These are phyloP conservation scores for Trisateles emortualis DNA, from an alignment of 2,888 invertebrate species.

Conservation along the genomic window DNA sequence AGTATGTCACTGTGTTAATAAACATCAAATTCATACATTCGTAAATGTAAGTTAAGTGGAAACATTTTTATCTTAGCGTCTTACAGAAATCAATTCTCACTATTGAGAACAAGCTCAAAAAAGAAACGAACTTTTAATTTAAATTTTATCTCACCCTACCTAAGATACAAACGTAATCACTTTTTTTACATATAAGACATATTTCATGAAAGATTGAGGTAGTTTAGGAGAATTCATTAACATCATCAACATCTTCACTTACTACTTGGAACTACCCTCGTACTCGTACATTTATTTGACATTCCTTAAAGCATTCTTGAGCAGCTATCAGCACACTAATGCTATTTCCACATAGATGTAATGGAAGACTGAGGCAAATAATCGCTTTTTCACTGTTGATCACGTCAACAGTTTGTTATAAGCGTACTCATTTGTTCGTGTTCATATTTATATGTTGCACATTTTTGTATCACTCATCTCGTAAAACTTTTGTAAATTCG, in stretches of 20 bases:
- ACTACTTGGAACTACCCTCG: slow-evolving; percentile 26
- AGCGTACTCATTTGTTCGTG: slow-evolving; percentile 58
- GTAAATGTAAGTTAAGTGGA: slow-evolving; percentile 1
- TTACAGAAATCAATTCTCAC: neutral
- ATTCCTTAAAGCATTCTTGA: slow-evolving; percentile 70
- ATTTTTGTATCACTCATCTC: slow-evolving; percentile 12
- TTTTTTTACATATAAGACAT: neutral
- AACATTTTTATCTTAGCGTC: neutral
- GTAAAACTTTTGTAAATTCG: neutral
- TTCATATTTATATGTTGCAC: slow-evolving; percentile 35
- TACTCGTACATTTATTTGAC: slow-evolving; percentile 57
- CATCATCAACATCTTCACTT: neutral
- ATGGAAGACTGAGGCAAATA: slow-evolving; percentile 69
- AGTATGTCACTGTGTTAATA: slow-evolving; percentile 7
- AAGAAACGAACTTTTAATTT: neutral
- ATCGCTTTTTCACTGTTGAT: slow-evolving; percentile 79
- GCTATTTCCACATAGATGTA: slow-evolving; percentile 59
- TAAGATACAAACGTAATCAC: neutral
- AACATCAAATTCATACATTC: neutral
- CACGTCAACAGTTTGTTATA: slow-evolving; percentile 73
- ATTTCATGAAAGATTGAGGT: too few species aligned
- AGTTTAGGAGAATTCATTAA: neutral
- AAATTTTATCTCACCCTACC: neutral
- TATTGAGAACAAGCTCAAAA: neutral
- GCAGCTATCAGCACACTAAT: slow-evolving; percentile 55